Evolutionary conservation across 1,140 invertebrate species (phyloP).

Genomic region (Euura lappo): DNA sequence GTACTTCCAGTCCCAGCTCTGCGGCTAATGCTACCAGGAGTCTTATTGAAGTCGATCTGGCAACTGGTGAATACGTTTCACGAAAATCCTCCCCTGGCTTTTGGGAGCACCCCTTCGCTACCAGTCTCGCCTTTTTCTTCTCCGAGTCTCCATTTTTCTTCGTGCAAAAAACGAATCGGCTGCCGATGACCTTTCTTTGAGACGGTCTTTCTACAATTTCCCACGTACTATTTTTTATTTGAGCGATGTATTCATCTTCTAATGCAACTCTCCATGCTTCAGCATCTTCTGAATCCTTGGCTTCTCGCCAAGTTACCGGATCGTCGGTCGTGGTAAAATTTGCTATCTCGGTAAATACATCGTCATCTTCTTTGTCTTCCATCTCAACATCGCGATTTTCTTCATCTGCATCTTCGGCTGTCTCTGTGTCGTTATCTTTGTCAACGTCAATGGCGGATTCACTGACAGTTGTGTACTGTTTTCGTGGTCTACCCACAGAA

Average conservation of each 20-base stretch:
- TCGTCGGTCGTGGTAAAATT: slow-evolving; percentile 13
- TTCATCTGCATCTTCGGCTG: background rate
- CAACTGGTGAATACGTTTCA: too few species aligned
- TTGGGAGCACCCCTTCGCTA: slow-evolving; percentile 34
- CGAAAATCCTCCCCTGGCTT: too few species aligned
- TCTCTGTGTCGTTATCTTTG: background rate
- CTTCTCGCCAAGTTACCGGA: slow-evolving; percentile 18
- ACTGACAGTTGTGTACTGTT: slow-evolving; percentile 10
- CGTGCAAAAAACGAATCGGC: slow-evolving; percentile 36
- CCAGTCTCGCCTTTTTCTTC: slow-evolving; percentile 42
- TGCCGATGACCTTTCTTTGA: slow-evolving; percentile 28
- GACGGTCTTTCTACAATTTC: slow-evolving; percentile 26
- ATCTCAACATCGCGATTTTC: background rate
- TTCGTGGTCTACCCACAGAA: slow-evolving; percentile 22
- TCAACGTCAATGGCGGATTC: too few species aligned
- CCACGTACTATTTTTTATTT: slow-evolving; percentile 32
- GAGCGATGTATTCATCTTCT: slow-evolving; percentile 24
- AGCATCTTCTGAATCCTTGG: slow-evolving; percentile 20
- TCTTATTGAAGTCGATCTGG: too few species aligned
- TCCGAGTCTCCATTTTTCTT: slow-evolving; percentile 24
- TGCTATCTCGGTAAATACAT: slow-evolving; percentile 12
- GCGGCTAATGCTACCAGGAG: too few species aligned
- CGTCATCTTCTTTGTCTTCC: too few species aligned
- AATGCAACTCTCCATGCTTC: slow-evolving; percentile 23
- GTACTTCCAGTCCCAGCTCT: too few species aligned